A percentile compares a stretch with the other conserved stretches of the same genome.
Evolutionary conservation across 2,888 invertebrate species (phyloP).

Genomic region (Dysmachus trigonus): DNA sequence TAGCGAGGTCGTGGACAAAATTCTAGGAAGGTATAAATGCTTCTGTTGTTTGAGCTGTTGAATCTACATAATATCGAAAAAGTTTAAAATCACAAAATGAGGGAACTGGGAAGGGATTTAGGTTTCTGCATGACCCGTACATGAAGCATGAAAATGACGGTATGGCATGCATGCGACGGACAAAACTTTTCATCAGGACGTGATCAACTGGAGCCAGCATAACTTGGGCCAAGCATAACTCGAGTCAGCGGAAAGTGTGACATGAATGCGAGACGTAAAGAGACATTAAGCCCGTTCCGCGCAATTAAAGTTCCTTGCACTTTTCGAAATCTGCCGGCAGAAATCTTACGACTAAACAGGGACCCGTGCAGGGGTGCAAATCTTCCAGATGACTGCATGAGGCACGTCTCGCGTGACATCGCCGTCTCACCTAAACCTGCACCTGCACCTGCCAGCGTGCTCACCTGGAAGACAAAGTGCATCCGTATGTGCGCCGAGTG

Average conservation of each 20-base stretch:
- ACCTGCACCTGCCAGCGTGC: conserved; percentile 9
- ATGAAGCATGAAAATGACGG: no score
- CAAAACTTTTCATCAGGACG: not conserved
- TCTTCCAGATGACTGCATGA: conserved; percentile 23
- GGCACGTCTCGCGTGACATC: conserved; percentile 10
- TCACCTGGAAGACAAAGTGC: conserved; percentile 13
- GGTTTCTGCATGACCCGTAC: not conserved
- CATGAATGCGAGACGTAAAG: not conserved
- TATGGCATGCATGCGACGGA: not conserved
- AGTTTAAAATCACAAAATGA: no score
- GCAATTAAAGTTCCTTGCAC: not conserved
- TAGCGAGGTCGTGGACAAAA: no score
- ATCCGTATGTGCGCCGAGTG: not conserved
- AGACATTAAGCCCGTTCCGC: not conserved
- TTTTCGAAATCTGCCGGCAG: not conserved
- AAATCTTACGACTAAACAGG: not conserved
- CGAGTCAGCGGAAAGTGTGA: not conserved
- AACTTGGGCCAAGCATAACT: not conserved
- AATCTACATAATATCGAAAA: no score
- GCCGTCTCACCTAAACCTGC: conserved; percentile 4
- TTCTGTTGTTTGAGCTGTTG: no score
- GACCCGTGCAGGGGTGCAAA: not conserved
- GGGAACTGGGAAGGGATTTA: no score
- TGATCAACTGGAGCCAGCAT: not conserved
- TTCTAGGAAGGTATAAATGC: no score